These are phyloP conservation scores for Margaritifera margaritifera DNA, from an alignment of 2,888 invertebrate genomes.

Conservation along the genomic window DNA sequence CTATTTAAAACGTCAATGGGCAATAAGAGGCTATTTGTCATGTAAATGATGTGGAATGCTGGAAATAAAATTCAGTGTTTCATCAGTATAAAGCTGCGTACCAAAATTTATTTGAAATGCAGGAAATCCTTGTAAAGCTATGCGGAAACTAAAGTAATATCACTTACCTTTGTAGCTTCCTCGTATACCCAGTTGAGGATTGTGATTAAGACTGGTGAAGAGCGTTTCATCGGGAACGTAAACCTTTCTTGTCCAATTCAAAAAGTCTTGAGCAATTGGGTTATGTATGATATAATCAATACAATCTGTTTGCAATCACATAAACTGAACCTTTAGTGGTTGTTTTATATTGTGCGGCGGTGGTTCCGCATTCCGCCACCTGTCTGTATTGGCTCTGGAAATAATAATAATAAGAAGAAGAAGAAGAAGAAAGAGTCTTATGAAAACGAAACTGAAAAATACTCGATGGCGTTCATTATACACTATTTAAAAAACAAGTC, in stretches of 20 bases:
- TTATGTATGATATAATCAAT: slow-evolving; percentile 57
- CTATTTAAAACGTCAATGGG: no score
- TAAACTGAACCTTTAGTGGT: slow-evolving; percentile 61
- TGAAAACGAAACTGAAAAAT: no score
- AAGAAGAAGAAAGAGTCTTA: no score
- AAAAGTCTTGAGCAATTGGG: slow-evolving; percentile 48
- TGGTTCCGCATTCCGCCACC: slow-evolving; percentile 30
- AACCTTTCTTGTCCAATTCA: slow-evolving; percentile 55
- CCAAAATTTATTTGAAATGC: no score
- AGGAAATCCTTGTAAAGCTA: no score
- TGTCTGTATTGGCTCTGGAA: slow-evolving; percentile 30
- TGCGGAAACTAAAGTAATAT: no score
- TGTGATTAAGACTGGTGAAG: slow-evolving; percentile 62
- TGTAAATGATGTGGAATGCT: no score
- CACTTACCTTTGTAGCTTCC: slow-evolving; percentile 57
- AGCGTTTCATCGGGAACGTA: slow-evolving; percentile 62
- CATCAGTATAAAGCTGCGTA: no score
- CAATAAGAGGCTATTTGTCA: no score
- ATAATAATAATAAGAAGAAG: neutral
- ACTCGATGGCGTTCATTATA: no score
- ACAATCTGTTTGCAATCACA: slow-evolving; percentile 49
- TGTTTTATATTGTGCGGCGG: slow-evolving; percentile 41
- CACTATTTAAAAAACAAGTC: no score
- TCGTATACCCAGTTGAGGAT: slow-evolving; percentile 51
- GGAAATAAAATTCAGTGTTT: no score